Conservation (phyloP, 2,797 vertebrate genomes). For the Pempheris klunzingeri region DNA sequence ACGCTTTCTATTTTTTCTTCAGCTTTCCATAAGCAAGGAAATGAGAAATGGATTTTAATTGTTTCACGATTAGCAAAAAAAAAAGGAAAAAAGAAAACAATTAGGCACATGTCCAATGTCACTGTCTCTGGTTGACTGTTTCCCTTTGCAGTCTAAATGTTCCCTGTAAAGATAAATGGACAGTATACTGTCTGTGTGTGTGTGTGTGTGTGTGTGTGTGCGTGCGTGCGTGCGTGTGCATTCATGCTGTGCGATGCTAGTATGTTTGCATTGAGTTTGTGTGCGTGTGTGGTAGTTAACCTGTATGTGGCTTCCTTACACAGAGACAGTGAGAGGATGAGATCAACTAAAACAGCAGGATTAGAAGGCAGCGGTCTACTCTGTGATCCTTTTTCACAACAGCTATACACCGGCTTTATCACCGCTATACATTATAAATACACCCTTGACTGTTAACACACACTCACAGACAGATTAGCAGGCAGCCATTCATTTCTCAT, state of each 20-base stretch:
- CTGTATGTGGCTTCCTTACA: constrained; percentile 24
- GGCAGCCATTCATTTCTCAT: constrained; percentile 54
- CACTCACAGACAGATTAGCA: constrained; percentile 52
- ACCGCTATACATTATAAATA: constrained; percentile 48
- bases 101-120: constrained; percentile 59
- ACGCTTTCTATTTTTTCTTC: constrained; percentile 57
- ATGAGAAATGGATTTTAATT: constrained; percentile 69
- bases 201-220: constrained; percentile 19
- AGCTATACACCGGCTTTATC: constrained; percentile 50
- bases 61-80: constrained; percentile 61
- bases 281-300: constrained; percentile 10
- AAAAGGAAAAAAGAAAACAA: constrained; percentile 40
- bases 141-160: constrained; percentile 38
- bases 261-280: neutral
- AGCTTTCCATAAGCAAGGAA: constrained; percentile 55
- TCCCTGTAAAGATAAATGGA: constrained; percentile 54
- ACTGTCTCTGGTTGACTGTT: constrained; percentile 58
- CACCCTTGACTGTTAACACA: constrained; percentile 30
- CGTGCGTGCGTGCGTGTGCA: constrained; percentile 1
- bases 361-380: constrained; percentile 62
- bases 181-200: constrained; percentile 23
- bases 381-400: constrained; percentile 60
- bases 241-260: neutral
- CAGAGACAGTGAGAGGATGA: constrained; percentile 52
- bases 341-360: constrained; percentile 65